phyloP scores from a whole-genome alignment of 2,888 invertebrate species.

The Aethes cnicana region DNA sequence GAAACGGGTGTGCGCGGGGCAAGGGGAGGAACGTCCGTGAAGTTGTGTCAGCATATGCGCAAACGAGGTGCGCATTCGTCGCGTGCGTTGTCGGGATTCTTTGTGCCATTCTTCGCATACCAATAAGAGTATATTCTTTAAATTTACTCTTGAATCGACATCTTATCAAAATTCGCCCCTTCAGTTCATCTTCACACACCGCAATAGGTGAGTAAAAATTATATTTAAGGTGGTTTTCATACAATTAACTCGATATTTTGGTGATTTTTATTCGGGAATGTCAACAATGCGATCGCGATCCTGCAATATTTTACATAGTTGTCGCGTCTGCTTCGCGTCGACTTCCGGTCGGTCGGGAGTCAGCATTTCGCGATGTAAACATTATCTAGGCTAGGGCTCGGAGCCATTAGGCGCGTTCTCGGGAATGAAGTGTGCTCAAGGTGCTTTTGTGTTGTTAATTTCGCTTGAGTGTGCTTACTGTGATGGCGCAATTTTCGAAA shows the following conservation, averaged over 20 bases:
- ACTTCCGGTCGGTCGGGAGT: constrained; percentile 82
- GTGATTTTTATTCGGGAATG: constrained; percentile 86
- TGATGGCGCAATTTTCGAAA: constrained; percentile 84
- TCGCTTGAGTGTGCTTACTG: constrained; percentile 80
- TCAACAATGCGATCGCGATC: constrained; percentile 89
- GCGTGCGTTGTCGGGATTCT: constrained; percentile 97
- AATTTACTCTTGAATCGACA: constrained; percentile 86
- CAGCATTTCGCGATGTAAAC: constrained; percentile 82
- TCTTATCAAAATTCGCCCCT: constrained; percentile 85
- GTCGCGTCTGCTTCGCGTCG: constrained; percentile 86
- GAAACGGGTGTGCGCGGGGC: constrained; percentile 76
- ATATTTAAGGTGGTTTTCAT: constrained; percentile 83
- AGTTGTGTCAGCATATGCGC: constrained; percentile 90
- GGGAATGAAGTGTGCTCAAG: constrained; percentile 80
- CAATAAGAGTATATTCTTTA: constrained; percentile 89
- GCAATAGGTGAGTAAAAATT: constrained; percentile 88
- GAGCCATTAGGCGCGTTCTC: constrained; percentile 68
- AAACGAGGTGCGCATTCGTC: constrained; percentile 90
- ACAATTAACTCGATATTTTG: constrained; percentile 83
- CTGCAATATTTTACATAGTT: constrained; percentile 90
- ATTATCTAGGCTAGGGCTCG: constrained; percentile 77
- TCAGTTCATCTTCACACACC: constrained; percentile 84
- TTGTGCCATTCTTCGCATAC: constrained; percentile 98
- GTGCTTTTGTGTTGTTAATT: constrained; percentile 81
- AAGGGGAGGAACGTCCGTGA: constrained; percentile 80